Base-by-base conservation (phyloP, 1,140 invertebrate genomes). In the Pteromalus puparum region DNA sequence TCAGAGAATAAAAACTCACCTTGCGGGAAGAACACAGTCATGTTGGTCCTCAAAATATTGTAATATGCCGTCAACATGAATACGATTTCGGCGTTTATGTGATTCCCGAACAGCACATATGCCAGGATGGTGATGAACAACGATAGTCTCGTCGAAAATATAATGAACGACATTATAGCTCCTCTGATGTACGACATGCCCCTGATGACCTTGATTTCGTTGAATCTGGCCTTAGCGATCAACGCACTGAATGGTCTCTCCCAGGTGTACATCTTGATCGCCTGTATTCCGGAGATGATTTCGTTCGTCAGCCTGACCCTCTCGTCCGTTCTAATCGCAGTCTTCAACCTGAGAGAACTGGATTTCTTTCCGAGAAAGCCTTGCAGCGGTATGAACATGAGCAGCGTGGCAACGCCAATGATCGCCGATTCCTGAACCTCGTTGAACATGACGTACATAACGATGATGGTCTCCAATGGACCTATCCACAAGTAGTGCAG, bases 211-310 rank as follows among this genome's bases (percentile, higher is more conserved):
- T 93, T 94, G 80, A 97, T 94, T 91, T 96, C 95, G 88, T 94
- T 95, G 81, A 83, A 93, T 88, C 95, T 89, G 15, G 94, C 93
- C 18, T 87, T 87, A 67, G 93, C 90, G 15, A 97, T 94, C 42
- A 97, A 92, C 79, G 94, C 94, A 4, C 95, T 95, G 89, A 98
- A 98, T 0, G 97, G 96, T 82, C 95, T 95, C 90, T 98, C 97
- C 97, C 97, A 98, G 0, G 96, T 95, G 89, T 97, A 98, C 97
- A 98, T 98, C 93, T 99, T 99, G 38, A 97, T 97, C 2, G 96
- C 95, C 85, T 96, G 95, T 34, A 96, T 96, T n/a, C 96, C 96
- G 68, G 94, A 94, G 24, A 98, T 95, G 18, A 98, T 96, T 90
- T 98, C 97, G 89, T 97, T 97, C 94, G 97, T 97, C 10, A 97